A percentile compares a stretch with the other conserved stretches of the same genome.
Conservation (phyloP, 2,888 invertebrate genomes). For the Andricus quercusramuli region DNA sequence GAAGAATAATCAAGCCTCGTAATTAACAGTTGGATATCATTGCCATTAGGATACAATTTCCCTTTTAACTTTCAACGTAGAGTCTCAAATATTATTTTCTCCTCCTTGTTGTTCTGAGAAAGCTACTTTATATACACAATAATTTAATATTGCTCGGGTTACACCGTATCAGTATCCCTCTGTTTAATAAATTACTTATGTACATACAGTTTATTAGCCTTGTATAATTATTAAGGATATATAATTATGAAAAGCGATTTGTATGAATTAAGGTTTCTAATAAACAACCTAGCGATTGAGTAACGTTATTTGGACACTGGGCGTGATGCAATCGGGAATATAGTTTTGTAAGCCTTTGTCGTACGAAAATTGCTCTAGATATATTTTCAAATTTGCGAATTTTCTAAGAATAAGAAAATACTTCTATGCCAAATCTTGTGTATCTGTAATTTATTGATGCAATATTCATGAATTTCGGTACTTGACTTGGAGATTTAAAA, state of each 20-base stretch:
- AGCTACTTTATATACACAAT: slow-evolving; percentile 54
- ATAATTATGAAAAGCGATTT: slow-evolving; percentile 39
- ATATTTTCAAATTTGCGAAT: slow-evolving; percentile 8
- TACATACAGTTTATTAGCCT: slow-evolving; percentile 68
- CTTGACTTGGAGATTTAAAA: neutral
- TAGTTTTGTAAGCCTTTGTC: slow-evolving; percentile 17
- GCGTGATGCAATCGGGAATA: slow-evolving; percentile 5
- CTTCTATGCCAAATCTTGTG: slow-evolving; percentile 1
- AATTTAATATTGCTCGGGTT: slow-evolving; percentile 58
- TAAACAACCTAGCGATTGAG: slow-evolving; percentile 64
- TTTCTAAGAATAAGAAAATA: slow-evolving; percentile 15
- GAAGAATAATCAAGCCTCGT: slow-evolving; percentile 40
- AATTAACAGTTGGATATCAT: slow-evolving; percentile 42
- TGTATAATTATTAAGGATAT: slow-evolving; percentile 60
- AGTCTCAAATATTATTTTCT: slow-evolving; percentile 75
- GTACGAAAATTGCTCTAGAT: neutral
- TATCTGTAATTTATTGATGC: neutral
- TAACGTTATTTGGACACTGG: slow-evolving; percentile 9
- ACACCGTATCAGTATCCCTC: slow-evolving; percentile 61
- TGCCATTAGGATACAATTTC: slow-evolving; percentile 38
- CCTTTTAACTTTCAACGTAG: slow-evolving; percentile 28
- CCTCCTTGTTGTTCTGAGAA: slow-evolving; percentile 74
- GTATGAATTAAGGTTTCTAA: slow-evolving; percentile 73
- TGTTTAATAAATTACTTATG: slow-evolving; percentile 67
- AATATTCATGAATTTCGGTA: neutral